Conservation (phyloP, 2,113 vertebrate genomes). For the Oxyruncus cristatus region DNA sequence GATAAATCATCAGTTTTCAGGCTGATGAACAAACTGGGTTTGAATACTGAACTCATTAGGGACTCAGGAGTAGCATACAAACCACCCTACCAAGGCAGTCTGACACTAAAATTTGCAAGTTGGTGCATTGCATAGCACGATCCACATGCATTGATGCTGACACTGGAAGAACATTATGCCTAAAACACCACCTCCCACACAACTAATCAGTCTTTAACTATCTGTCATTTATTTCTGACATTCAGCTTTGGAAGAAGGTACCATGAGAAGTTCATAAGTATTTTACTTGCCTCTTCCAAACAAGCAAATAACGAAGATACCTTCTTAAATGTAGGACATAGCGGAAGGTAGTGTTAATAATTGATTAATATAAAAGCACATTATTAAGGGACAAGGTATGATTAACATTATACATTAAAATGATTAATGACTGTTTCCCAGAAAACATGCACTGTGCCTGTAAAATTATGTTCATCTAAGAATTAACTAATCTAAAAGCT, state of each 20-base stretch:
- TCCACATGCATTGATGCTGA: neutral
- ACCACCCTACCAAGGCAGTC: neutral
- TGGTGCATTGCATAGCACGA: neutral
- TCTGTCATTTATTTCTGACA: neutral
- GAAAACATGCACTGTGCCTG: neutral
- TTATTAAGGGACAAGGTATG: neutral
- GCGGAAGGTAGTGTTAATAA: neutral
- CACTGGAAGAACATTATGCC: neutral
- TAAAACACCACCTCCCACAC: neutral
- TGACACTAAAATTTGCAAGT: neutral
- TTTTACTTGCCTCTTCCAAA: neutral
- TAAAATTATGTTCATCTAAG: constrained; percentile 4
- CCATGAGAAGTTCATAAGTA: neutral
- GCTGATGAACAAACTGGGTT: neutral
- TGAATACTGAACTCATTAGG: neutral
- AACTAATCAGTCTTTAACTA: neutral
- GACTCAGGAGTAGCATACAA: neutral
- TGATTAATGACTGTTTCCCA: constrained; percentile 19
- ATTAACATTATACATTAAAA: neutral
- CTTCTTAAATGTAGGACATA: neutral
- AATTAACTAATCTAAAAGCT: constrained; percentile 45
- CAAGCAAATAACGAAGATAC: neutral
- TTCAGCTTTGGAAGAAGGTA: neutral
- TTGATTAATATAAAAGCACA: constrained; percentile 3
- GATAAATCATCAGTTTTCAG: neutral